Base-by-base conservation (phyloP, 2,888 invertebrate genomes). In the Eudasyphora cyanicolor region DNA sequence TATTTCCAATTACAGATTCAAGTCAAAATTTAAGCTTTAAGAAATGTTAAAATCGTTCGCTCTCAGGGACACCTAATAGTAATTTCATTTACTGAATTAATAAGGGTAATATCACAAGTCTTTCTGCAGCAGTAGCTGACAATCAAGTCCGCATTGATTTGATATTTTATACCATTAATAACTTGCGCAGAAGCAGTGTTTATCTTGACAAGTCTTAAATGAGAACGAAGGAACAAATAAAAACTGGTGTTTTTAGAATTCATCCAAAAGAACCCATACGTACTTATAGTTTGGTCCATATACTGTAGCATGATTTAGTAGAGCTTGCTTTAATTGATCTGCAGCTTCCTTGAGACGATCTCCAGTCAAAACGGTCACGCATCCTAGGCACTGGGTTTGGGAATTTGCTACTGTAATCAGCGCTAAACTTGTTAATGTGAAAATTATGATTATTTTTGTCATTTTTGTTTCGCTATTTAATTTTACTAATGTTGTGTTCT, bases 141-240 rank as follows among this genome's bases (percentile, higher is more conserved):
- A 10, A 86, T 62, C 4, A 95, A 90, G 85, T 93, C 92, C 57
- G 94, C 94, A 85, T 93, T 93, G 49, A 96, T 93, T 87, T 93
- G 93, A 35, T 94, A 94, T 69, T 93, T 84, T 14, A 87, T 87
- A 17, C 95, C 95, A 10, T 93, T 89, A 0, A 94, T 93, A 0
- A 94, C 89, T 90, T 94, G 93, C 51, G 89, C 89, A 0, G 92
- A 91, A 2, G 93, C 93, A 77, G 91, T 89, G 86, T 90, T 86
- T 76, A 89, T 86, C 88, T 90, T 88, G 67, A 85, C 75, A 87
- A 90, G 86, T 87, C 91, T 85, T 45, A 42, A 42, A 14, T 57
- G 2, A 12, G 5, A 76, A 19, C 32, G 21, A 67, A 12, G 17
- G 35, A 2, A 19, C 19, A 54, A 21, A 21, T 45, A 12, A 45